Percentiles rank a stretch among this genome's conserved stretches.
These are phyloP conservation scores for Matsumyia berberina DNA, from an alignment of 2,888 invertebrate species.

Conservation along the genomic window DNA sequence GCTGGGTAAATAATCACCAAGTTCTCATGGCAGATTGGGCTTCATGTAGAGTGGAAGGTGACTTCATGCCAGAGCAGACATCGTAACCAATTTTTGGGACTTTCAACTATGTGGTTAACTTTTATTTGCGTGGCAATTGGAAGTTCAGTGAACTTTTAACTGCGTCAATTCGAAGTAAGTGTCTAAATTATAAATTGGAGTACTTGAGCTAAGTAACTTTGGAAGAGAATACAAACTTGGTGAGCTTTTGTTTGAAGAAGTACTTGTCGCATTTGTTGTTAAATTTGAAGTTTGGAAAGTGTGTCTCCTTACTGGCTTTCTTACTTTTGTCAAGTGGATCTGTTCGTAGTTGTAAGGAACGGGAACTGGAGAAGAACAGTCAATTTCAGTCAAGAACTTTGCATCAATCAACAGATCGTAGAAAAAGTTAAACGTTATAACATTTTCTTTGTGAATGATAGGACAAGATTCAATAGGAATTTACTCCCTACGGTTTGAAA, in stretches of 20 bases:
- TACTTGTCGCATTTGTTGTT: constrained; percentile 24
- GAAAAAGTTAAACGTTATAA: too few species aligned
- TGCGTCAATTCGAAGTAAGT: not conserved
- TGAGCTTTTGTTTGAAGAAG: constrained; percentile 37
- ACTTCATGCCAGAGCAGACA: not conserved
- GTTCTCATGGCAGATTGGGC: not conserved
- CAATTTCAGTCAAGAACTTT: too few species aligned
- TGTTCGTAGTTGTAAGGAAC: too few species aligned
- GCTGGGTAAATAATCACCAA: constrained; percentile 30
- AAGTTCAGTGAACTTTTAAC: not conserved
- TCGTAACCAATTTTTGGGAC: not conserved
- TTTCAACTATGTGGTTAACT: not conserved
- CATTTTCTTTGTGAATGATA: too few species aligned
- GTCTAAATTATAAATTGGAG: too few species aligned
- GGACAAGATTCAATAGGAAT: too few species aligned
- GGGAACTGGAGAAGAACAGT: too few species aligned
- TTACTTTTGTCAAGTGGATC: too few species aligned
- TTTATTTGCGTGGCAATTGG: not conserved
- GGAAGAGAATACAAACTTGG: not conserved
- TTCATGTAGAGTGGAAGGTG: not conserved
- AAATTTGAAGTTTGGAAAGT: constrained; percentile 18
- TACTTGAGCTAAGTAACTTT: too few species aligned
- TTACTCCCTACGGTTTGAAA: too few species aligned
- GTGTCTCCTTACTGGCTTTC: too few species aligned
- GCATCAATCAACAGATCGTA: too few species aligned